A percentile compares a stretch with the other conserved stretches of the same genome.
phyloP scores from a whole-genome alignment of 2,113 vertebrate genomes.

The Tupaia tana region DNA sequence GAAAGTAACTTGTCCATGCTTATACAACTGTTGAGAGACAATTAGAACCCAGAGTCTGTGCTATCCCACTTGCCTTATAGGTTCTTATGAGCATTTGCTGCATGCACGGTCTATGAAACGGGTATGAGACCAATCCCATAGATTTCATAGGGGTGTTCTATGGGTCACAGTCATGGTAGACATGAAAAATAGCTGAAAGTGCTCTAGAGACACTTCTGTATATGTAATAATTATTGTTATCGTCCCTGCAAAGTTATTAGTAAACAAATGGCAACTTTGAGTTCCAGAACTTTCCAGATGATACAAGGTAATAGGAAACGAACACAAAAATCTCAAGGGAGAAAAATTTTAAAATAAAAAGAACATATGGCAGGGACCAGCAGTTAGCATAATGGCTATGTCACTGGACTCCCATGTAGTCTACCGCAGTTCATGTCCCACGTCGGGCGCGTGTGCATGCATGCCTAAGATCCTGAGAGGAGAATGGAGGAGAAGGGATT shows the following conservation, averaged over 20 bases:
- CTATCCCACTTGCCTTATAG: background rate
- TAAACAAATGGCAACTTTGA: background rate
- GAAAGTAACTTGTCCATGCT: background rate
- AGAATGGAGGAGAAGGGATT: no score
- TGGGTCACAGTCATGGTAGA: background rate
- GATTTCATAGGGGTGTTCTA: background rate
- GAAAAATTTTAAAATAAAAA: no score
- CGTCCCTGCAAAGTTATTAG: background rate
- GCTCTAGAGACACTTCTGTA: background rate
- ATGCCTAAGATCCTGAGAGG: no score
- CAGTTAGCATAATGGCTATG: no score
- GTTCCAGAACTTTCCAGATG: slow-evolving; percentile 1
- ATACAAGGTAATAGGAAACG: background rate
- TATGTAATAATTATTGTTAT: background rate
- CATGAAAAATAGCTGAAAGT: background rate
- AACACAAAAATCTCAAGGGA: background rate
- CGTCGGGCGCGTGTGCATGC: no score
- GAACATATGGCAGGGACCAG: no score
- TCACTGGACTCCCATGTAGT: no score
- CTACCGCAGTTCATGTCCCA: no score
- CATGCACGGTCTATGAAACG: background rate
- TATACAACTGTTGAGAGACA: background rate
- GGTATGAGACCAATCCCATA: background rate
- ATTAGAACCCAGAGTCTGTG: background rate
- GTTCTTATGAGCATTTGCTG: background rate